phyloP scores from a whole-genome alignment of 2,797 vertebrate species.

The Molossus molossus region DNA sequence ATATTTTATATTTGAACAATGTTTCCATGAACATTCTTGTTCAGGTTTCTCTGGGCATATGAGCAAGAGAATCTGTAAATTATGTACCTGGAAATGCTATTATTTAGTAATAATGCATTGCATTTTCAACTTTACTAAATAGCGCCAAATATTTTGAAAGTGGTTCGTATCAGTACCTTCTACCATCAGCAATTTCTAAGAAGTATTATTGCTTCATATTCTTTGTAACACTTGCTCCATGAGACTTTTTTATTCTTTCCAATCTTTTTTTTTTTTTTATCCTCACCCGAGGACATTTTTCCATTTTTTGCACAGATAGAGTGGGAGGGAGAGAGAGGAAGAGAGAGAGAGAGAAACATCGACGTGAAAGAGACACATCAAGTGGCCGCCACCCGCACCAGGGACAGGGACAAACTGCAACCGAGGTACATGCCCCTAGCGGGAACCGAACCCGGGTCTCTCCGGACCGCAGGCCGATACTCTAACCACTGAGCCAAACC shows the following conservation, averaged over 20 bases:
- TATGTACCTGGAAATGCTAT: not conserved
- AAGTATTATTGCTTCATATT: not conserved
- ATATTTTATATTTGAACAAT: not conserved
- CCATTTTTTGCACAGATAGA: too few species aligned
- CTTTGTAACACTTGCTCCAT: not conserved
- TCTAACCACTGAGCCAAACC: too few species aligned
- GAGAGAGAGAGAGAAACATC: too few species aligned
- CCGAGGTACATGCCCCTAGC: too few species aligned
- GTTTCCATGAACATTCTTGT: not conserved
- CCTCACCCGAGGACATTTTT: too few species aligned
- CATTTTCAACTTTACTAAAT: not conserved
- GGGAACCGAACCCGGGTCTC: too few species aligned
- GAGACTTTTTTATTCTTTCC: not conserved
- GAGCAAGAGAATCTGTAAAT: not conserved
- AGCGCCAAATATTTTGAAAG: constrained; percentile 2
- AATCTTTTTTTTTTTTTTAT: too few species aligned
- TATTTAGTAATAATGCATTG: not conserved
- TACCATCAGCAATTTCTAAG: not conserved
- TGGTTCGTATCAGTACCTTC: not conserved
- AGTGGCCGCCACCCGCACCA: too few species aligned
- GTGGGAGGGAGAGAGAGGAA: too few species aligned
- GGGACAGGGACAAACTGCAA: too few species aligned
- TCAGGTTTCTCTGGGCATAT: not conserved
- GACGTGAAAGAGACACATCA: too few species aligned
- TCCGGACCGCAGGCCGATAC: too few species aligned